Percentiles rank a stretch among this genome's conserved stretches.
Conservation (phyloP, 2,113 vertebrate genomes). For the Neolamprologus variostigma region DNA sequence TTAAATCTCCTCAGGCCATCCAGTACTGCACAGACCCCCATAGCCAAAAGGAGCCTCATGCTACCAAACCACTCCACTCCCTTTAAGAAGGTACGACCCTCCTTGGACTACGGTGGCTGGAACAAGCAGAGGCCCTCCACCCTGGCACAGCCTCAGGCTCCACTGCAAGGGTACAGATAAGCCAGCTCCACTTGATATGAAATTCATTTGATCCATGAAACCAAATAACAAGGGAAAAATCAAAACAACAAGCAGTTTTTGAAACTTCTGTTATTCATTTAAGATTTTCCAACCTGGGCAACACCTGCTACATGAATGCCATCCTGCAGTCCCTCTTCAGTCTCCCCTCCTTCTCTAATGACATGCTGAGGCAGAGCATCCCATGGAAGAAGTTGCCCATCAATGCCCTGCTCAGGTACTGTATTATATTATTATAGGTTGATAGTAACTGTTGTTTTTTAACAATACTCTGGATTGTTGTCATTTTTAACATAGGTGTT, state of each 20-base stretch:
- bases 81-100: constrained; percentile 87
- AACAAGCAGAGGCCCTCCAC: constrained; percentile 85
- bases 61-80: constrained; percentile 89
- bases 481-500: neutral
- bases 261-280: neutral
- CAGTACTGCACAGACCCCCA: constrained; percentile 70
- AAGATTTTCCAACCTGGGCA: constrained; percentile 97
- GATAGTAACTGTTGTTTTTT: neutral
- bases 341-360: constrained; percentile 92
- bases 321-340: constrained; percentile 98
- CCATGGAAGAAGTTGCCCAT: constrained; percentile 91
- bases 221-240: neutral
- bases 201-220: neutral
- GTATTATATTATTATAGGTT: neutral
- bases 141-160: constrained; percentile 82
- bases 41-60: constrained; percentile 86
- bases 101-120: constrained; percentile 93
- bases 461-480: neutral
- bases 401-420: constrained; percentile 92
- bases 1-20: constrained; percentile 64
- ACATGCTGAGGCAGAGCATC: constrained; percentile 92
- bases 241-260: neutral
- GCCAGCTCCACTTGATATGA: neutral
- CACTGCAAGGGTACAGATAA: constrained; percentile 83
- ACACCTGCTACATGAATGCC: constrained; percentile 99